Evolutionary conservation across 2,888 invertebrate genomes (phyloP).

Genomic region (Tiliacea aurago): DNA sequence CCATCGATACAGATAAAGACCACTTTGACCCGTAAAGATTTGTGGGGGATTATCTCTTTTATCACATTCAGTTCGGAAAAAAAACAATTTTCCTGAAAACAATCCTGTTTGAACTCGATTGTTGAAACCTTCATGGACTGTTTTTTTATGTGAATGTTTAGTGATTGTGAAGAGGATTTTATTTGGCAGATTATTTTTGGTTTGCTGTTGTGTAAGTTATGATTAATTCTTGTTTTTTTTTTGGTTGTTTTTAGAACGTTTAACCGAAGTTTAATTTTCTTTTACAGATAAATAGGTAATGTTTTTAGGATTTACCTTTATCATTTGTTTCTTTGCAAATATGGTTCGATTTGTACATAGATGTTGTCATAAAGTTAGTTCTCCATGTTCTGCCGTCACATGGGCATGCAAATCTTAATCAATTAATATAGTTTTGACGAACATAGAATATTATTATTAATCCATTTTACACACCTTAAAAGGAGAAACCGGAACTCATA

Average conservation of each 20-base stretch:
- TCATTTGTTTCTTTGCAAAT: no score
- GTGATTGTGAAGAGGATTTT: background rate
- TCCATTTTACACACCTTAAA: background rate
- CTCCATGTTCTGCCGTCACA: no score
- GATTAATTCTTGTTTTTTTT: background rate
- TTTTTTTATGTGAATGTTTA: slow-evolving; percentile 31
- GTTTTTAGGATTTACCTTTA: background rate
- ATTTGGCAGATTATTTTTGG: background rate
- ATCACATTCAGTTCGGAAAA: slow-evolving; percentile 42
- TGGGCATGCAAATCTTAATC: no score
- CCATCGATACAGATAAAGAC: slow-evolving; percentile 66
- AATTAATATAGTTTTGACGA: no score
- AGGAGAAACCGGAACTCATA: background rate
- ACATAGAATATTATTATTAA: no score
- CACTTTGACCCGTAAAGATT: slow-evolving; percentile 64
- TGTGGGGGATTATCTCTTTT: slow-evolving; percentile 60
- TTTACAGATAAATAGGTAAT: background rate
- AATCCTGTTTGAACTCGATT: slow-evolving; percentile 35
- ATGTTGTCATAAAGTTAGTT: no score
- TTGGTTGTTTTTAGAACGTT: background rate
- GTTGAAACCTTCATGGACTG: slow-evolving; percentile 23
- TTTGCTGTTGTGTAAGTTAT: background rate
- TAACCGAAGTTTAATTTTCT: background rate
- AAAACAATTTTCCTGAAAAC: slow-evolving; percentile 49
- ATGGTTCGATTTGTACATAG: no score